Evolutionary conservation across 2,113 vertebrate species (phyloP), one percentile per base, ranked within the genome.

Genomic region (Larimichthys crocea): DNA sequence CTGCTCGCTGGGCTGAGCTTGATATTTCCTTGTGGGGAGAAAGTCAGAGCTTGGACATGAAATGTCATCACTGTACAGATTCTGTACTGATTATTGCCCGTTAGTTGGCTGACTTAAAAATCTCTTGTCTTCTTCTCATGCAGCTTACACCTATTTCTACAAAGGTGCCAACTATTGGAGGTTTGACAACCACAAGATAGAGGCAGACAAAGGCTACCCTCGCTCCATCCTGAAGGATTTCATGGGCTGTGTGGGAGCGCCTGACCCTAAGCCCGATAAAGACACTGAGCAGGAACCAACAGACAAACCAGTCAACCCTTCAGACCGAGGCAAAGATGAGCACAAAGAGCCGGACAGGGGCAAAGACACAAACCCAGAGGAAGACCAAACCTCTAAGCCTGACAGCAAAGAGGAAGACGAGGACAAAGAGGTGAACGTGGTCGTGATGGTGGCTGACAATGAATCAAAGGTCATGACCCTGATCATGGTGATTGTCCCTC

Each of bases 121-220:
- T 83, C 11, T 52, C 26, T 50, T 35, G 1, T 74, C 20, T 52
- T 63, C 52, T 17, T 53, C 60, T 76, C 4, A 9, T 83, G 55
- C 94, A 99, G 98, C 95, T 5, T 96, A 96, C 88, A 99, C 98
- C 24, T 99, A 97, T 90, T 98, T 99, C 96, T 99, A 98, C 94
- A 97, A 97, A 92, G 97, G 97, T 87, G 91, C 93, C 55, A 96
- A 95, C 82, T 99, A 99, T 94, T 99, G 98, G 98, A 97, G 98
- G 79, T 98, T 98, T 0, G 95, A 99, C 94, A 99, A 99, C 1
- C 95, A 85, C 78, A 94, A 90, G 60, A 94, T 96, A 65, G 96
- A 96, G 40, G 96, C 96, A 0, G 98, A 99, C 77, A 93, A 95
- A 0, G 98, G 98, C 79, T 99, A 96, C 85, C 98, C 98, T 22